phyloP scores from a whole-genome alignment of 2,888 invertebrate genomes.

The Ashinkailepas kermadecensis region DNA sequence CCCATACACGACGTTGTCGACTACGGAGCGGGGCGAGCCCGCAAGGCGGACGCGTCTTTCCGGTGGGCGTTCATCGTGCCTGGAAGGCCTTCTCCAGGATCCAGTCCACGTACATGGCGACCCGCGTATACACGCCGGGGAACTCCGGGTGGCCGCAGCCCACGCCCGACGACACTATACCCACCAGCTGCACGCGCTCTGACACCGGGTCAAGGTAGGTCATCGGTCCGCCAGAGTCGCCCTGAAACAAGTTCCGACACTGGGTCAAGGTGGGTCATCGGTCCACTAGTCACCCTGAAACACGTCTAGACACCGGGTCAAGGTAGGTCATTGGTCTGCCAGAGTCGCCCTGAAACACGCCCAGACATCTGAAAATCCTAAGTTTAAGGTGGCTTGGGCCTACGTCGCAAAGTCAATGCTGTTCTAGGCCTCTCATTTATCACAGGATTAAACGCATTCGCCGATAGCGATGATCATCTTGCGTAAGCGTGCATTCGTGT shows the following conservation, averaged over 20 bases:
- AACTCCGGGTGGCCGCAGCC: constrained; percentile 19
- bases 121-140: constrained; percentile 6
- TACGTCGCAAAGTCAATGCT: too few relatives aligned
- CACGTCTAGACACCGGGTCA: background rate
- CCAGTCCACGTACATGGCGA: constrained; percentile 18
- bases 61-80: too few relatives aligned
- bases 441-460: too few relatives aligned
- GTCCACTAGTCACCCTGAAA: constrained; percentile 1
- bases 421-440: too few relatives aligned
- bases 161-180: constrained; percentile 15
- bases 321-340: background rate
- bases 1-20: too few relatives aligned
- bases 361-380: too few relatives aligned
- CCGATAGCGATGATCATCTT: too few relatives aligned
- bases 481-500: too few relatives aligned
- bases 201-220: background rate
- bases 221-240: constrained; percentile 11
- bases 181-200: background rate
- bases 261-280: background rate
- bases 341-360: too few relatives aligned
- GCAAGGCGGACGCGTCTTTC: too few relatives aligned
- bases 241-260: background rate
- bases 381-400: too few relatives aligned
- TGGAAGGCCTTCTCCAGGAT: constrained; percentile 5
- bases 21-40: too few relatives aligned